Base-by-base conservation (phyloP, 2,797 vertebrate species). In the Sebastes diaconus region DNA sequence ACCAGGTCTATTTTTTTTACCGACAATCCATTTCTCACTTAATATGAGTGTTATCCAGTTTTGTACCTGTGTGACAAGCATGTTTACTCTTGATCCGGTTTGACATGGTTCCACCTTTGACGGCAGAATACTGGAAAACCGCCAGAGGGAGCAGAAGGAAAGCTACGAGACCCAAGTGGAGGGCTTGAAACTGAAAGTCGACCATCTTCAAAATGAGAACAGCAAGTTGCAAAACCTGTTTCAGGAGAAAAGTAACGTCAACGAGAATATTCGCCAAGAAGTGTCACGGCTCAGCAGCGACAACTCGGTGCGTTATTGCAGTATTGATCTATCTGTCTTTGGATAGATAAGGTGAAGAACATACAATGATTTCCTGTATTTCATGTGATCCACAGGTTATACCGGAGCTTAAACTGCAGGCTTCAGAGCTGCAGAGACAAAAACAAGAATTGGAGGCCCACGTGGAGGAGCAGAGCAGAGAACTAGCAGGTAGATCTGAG, bases 191-290 rank as follows among this genome's bases (percentile, higher is more conserved):
- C 94, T 97, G n/a, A 98, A 97, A 96, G 91, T 95, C 77, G 96
- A 96, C 20, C 97, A 99, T 87, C 95, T 99, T 58, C 96, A 96
- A 75, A 97, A 97, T 73, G 98, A 99, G 88, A 97, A 97, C 90
- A 95, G 89, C 90, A 95, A 97, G 65, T 91, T 99, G 14, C 97
- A 99, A 76, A 96, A 96, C 24, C 90, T 99, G 32, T 97, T 99
- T 90, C 94, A 97, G 60, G 98, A 99, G 86, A 98, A 99, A 84
- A 99, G 95, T 32, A 91, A 96, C 34, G 76, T 97, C 81, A 98
- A 97, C 3, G 96, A 98, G 78, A 94, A 90, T 16, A 97, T 99
- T 81, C 93, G 94, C 50, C 96, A 97, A 4, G 97, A 99, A 88
- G 95, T 99, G 55, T 94, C 95, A 76, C 94, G 98, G 58, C 95